Percentiles rank a stretch among this genome's conserved stretches.
phyloP scores from a whole-genome alignment of 2,888 invertebrate genomes.

The Neoscelio sp. region DNA sequence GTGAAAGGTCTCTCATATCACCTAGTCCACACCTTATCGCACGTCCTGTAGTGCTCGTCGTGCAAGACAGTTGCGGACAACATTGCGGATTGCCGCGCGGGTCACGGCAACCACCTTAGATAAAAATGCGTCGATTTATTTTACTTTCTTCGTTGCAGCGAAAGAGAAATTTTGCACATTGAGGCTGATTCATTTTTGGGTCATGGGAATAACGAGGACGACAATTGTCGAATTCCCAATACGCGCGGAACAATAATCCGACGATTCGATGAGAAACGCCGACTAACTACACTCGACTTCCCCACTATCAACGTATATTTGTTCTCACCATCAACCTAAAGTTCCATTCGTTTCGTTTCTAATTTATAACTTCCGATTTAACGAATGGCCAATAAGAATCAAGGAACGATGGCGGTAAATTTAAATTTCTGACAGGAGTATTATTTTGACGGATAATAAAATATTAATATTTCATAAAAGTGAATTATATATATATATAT shows the following conservation, averaged over 20 bases:
- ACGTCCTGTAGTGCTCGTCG: conserved; percentile 44
- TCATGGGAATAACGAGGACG: conserved; percentile 38
- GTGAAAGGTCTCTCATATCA: conserved; percentile 59
- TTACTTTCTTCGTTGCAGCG: conserved; percentile 37
- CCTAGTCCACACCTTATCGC: conserved; percentile 49
- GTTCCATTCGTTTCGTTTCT: too few relatives aligned
- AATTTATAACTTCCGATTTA: too few relatives aligned
- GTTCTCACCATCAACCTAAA: too few relatives aligned
- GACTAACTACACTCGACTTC: too few relatives aligned
- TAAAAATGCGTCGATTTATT: conserved; percentile 47
- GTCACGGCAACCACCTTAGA: conserved; percentile 26
- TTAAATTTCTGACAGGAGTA: too few relatives aligned
- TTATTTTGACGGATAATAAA: too few relatives aligned
- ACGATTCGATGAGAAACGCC: too few relatives aligned
- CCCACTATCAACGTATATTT: too few relatives aligned
- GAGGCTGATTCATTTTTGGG: conserved; percentile 38
- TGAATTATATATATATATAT: too few relatives aligned
- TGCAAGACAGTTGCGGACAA: conserved; percentile 48
- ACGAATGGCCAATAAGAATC: too few relatives aligned
- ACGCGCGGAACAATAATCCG: not conserved
- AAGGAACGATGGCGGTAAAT: too few relatives aligned
- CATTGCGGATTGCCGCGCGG: conserved; percentile 29
- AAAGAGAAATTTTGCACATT: conserved; percentile 44
- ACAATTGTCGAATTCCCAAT: conserved; percentile 7
- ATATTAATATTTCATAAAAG: too few relatives aligned